Evolutionary conservation across 2,113 vertebrate species (phyloP), one percentile per base, ranked within the genome.

Genomic region (Psammodynastes pulverulentus): DNA sequence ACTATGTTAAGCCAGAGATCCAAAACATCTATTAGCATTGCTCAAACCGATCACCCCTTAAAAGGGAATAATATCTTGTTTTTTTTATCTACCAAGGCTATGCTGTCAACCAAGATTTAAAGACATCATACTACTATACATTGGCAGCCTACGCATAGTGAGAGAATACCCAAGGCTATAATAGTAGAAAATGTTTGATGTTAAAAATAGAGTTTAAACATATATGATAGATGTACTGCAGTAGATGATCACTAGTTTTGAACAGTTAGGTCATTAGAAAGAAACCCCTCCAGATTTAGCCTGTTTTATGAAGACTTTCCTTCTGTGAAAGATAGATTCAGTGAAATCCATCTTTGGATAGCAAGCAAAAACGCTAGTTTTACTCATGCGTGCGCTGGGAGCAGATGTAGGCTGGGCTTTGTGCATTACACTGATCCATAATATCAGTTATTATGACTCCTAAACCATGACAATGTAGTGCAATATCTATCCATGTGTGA

Each of bases 101-200:
- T 87, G 79, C 62, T 93, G 91, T 89, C 89, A 94, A 52, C 48
- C 84, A 34, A 88, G 54, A 89, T 89, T 92, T 91, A 87, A 53
- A 93, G 91, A 54, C 62, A 86, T 45, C 79, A 67, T 9, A 91
- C 51, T 92, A 84, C 48, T 86, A n/a, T 91, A 92, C 88, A 92
- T 54, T 45, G 56, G 52, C 51, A 87, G 53, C 52, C 90, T 87
- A 48, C 58, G 51, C 19, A 90, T 9, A 48, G 13, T 45, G 21
- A 86, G 26, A 86, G 51, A 87, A 24, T 23, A 39, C 56, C n/a
- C 88, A 56, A 84, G 52, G 45, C 56, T 88, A 84, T 51, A 9
- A 26, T 56, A 90, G 51, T 9, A 87, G 51, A 17, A 87, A 48
- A 26, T 0, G 19, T 90, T 92, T 79, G 53, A 88, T 52, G 88